A percentile compares a stretch with the other conserved stretches of the same genome.
phyloP scores from a whole-genome alignment of 2,888 invertebrate species.

The Prenolepis imparis region DNA sequence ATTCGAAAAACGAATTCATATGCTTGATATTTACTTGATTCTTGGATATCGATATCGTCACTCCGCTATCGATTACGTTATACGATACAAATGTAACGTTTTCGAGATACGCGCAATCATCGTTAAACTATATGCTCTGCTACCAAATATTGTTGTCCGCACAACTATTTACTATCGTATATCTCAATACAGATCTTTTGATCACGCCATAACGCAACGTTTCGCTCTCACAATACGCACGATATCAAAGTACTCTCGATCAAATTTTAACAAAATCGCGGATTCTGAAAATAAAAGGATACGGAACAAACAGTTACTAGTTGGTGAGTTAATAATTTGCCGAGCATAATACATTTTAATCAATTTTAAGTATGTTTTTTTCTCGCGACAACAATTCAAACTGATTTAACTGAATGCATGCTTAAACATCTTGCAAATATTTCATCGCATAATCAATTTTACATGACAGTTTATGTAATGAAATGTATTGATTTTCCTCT shows the following conservation, averaged over 20 bases:
- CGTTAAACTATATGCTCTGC: neutral
- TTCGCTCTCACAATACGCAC: neutral
- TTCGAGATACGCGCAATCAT: neutral
- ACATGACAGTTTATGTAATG: neutral
- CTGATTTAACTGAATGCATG: neutral
- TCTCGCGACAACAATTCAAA: neutral
- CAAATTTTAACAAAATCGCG: neutral
- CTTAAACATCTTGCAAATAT: neutral
- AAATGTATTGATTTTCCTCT: neutral
- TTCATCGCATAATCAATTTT: neutral
- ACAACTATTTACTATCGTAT: neutral
- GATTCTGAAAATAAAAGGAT: neutral
- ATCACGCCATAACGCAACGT: neutral
- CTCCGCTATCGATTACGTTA: neutral
- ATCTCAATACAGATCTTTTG: constrained; percentile 21
- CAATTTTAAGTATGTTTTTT: neutral
- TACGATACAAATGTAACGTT: neutral
- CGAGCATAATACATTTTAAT: neutral
- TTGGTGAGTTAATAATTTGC: neutral
- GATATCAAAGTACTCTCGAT: neutral
- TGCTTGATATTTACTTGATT: constrained; percentile 9
- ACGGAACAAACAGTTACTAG: neutral
- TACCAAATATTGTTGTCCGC: neutral
- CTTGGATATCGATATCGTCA: constrained; percentile 6
- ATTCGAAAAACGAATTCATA: neutral